phyloP scores from a whole-genome alignment of 2,113 vertebrate genomes.

The Zosterops pallidus region DNA sequence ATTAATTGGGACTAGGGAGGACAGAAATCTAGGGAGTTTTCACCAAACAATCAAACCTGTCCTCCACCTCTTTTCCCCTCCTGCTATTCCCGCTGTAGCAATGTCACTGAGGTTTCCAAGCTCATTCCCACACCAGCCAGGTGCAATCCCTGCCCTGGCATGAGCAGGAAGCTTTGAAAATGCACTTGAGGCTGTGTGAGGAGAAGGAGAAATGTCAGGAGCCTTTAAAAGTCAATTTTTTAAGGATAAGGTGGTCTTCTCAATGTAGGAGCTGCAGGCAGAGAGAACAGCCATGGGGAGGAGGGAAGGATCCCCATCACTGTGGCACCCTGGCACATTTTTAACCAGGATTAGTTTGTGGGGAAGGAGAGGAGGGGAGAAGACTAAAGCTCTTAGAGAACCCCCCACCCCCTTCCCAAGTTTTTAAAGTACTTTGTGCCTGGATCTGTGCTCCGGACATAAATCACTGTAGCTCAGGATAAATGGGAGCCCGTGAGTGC shows the following conservation, averaged over 20 bases:
- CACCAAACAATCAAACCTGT: not conserved
- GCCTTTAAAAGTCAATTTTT: not conserved
- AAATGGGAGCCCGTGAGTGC: constrained; percentile 71
- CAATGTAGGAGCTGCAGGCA: not conserved
- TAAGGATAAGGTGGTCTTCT: not conserved
- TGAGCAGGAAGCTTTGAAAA: not conserved
- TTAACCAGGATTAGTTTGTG: not conserved
- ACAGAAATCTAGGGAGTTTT: not conserved
- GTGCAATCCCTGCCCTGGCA: not conserved
- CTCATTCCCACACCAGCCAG: not conserved
- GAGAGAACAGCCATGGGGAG: fast-evolving
- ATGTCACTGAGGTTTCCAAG: not conserved
- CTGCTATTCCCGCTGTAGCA: not conserved
- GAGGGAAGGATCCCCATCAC: not conserved
- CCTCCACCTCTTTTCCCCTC: not conserved
- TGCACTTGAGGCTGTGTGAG: not conserved
- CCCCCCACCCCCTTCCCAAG: not conserved
- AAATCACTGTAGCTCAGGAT: constrained; percentile 71
- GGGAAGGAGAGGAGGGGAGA: not conserved
- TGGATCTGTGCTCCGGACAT: constrained; percentile 44
- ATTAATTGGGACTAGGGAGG: not conserved
- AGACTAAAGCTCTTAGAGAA: not conserved
- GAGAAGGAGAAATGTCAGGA: not conserved
- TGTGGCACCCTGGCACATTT: not conserved
- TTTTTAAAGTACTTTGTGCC: constrained; percentile 40